Evolutionary conservation across 1,140 invertebrate genomes (phyloP), one percentile per base, ranked within the genome.

Genomic region (Piezodorus guildinii): DNA sequence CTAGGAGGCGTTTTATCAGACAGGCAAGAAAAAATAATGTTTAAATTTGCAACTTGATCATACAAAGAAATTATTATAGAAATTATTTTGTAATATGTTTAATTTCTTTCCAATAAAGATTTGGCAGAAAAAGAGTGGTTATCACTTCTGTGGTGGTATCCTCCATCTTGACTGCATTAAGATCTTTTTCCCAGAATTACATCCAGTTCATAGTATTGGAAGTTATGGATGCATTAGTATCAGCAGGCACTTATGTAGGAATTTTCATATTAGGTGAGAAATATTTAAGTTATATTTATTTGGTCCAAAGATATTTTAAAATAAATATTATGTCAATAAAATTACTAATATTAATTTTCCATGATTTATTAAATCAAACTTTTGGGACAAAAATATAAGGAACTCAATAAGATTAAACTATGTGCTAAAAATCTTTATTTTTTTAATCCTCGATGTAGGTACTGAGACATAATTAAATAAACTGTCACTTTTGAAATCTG

Each of bases 241-340:
- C 79, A 0, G 77, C 81, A 14, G 82, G 82, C 14, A 77, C 83
- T 16, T 84, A 81, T 71, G 79, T 81, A 10, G 72, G 82, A 30
- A 78, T 79, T 0, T 84, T 85, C 69, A 82, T 85, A 49, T 74
- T 85, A 30, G 82, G 83, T 81, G 70, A 73, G 71, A 39, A 39
- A 8, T 10, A 39, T 39, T 39, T 39, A 6, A 4, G 12, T 39
- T 39, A n/a, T n/a, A n/a, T n/a, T 39, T 12, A 39, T 39, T 30
- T 30, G 27, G 8, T 30, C 27, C 8, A 4, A 30, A 30, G 27
- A 30, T 30, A 8, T 30, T 30, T 4, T 30, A n/a, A n/a, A n/a
- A n/a, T n/a, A n/a, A n/a, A n/a, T n/a, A n/a, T n/a, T n/a, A n/a
- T n/a, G n/a, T n/a, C n/a, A n/a, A n/a, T n/a, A n/a, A n/a, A n/a